phyloP scores from a whole-genome alignment of 2,888 invertebrate genomes.

The Blomia tropicalis region DNA sequence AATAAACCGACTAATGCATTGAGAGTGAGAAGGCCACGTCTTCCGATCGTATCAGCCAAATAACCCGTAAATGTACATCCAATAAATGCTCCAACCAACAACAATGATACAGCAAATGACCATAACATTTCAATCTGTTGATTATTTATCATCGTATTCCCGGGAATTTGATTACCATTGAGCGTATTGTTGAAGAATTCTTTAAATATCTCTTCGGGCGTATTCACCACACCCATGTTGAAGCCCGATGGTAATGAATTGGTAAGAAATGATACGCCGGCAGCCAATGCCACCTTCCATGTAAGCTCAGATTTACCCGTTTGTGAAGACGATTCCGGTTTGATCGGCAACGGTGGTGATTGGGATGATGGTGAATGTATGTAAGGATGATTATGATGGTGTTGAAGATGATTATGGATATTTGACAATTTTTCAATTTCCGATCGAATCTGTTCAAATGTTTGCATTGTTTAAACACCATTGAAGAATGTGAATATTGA shows the following conservation, averaged over 20 bases:
- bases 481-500: no score
- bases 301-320: background rate
- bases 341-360: no score
- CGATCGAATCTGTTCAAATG: no score
- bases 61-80: background rate
- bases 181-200: slow-evolving; percentile 7
- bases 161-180: background rate
- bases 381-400: no score
- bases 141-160: background rate
- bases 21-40: background rate
- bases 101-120: slow-evolving; percentile 8
- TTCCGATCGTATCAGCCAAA: background rate
- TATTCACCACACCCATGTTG: slow-evolving; percentile 15
- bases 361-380: no score
- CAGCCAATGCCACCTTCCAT: background rate
- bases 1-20: slow-evolving; percentile 3
- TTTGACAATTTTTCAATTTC: no score
- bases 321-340: no score
- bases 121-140: slow-evolving; percentile 8
- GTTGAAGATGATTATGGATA: no score
- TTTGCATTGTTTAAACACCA: no score
- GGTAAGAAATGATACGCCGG: background rate
- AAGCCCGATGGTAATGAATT: slow-evolving; percentile 12
- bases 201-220: slow-evolving; percentile 10
- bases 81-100: slow-evolving; percentile 11